Evolutionary conservation across 1,140 invertebrate genomes (phyloP).

Genomic region (Thaumetopoea pityocampa): DNA sequence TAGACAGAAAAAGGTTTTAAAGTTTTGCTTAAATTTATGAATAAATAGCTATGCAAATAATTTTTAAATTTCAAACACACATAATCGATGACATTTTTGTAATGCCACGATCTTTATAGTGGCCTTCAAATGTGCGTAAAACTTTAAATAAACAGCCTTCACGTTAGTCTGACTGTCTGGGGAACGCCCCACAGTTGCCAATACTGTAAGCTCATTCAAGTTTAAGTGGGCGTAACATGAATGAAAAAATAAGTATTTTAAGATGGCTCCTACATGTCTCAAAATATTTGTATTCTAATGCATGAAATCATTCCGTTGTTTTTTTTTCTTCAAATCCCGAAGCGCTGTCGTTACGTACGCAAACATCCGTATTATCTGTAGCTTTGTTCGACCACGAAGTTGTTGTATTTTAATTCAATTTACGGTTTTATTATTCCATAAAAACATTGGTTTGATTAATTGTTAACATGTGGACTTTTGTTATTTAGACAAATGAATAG

Average conservation of each 20-base stretch:
- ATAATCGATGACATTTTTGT: too few species aligned
- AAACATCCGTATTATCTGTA: constrained; percentile 4
- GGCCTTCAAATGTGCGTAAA: too few species aligned
- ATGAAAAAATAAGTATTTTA: too few species aligned
- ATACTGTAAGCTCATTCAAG: not conserved
- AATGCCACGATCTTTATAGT: too few species aligned
- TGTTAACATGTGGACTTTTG: constrained; percentile 1
- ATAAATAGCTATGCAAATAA: too few species aligned
- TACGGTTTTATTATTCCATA: constrained; percentile 13
- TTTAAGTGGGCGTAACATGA: not conserved
- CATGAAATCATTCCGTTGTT: constrained; percentile 28
- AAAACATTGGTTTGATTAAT: constrained; percentile 3
- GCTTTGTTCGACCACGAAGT: constrained; percentile 7
- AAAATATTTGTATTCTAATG: constrained; percentile 9
- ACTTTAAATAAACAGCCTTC: too few species aligned
- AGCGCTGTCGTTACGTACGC: constrained; percentile 6
- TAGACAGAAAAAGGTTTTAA: too few species aligned
- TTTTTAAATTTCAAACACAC: too few species aligned
- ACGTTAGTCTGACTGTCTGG: too few species aligned
- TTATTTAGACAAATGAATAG: too few species aligned
- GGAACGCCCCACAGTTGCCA: not conserved
- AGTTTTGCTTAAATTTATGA: too few species aligned
- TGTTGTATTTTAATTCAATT: constrained; percentile 9
- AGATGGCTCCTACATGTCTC: too few species aligned
- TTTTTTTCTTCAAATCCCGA: constrained; percentile 24